Base-by-base conservation (phyloP, 2,797 vertebrate genomes). In the Ciconia nigra region DNA sequence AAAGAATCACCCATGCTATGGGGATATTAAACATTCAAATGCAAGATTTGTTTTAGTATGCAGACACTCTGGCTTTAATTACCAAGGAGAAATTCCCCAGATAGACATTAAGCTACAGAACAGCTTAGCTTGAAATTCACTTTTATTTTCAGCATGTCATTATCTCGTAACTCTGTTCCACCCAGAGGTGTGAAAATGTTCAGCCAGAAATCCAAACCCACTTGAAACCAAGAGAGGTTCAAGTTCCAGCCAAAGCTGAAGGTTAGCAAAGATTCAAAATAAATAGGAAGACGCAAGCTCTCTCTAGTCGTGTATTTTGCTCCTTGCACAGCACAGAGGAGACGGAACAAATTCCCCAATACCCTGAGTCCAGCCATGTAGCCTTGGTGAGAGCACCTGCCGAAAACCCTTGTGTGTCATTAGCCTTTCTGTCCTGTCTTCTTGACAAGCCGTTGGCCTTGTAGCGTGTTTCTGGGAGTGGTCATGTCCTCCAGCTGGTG, bases 141-240 rank as follows among this genome's bases (percentile, higher is more conserved):
- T 83, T 69, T 93, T 96, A 87, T 94, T 96, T 92, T 96, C 95
- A 87, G 87, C 47, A n/a, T 83, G 73, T 67, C 87, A 71, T 90
- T 89, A 72, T 69, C 62, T 95, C 87, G 84, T 93, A 96, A 63
- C 95, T 88, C 55, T 90, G 41, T 72, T 89, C 79, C 89, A 95
- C 93, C 72, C 92, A 91, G 94, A 96, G 87, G 91, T 95, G 96
- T 94, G 96, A 96, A 96, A 92, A 95, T 96, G 92, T 96, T 97
- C 95, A 97, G 94, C 92, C 94, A 94, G 94, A 72, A 96, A 94
- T 94, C 82, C 82, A 97, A 96, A 93, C 93, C 76, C 85, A 89
- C 94, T 97, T 95, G 93, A 94, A 94, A 96, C 96, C 80, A 89
- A 84, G 66, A 69, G 79, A 89, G 37, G 89, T 91, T 96, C 87